Percentiles rank a stretch among this genome's conserved stretches.
Evolutionary conservation across 2,888 invertebrate genomes (phyloP).

Genomic region (Amphimallon solstitiale): DNA sequence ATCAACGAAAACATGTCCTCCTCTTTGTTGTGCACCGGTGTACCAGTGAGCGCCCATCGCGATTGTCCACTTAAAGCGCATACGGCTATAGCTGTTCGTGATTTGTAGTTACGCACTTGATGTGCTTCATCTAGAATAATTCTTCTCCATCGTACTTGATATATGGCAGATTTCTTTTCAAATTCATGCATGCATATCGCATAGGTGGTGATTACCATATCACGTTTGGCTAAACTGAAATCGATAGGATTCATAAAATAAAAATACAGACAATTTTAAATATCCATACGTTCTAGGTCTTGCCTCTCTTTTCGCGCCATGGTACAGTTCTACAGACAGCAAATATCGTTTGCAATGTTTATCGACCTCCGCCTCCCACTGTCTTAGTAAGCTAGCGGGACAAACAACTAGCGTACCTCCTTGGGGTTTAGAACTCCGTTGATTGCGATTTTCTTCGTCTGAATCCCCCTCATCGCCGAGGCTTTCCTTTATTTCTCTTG

Average conservation of each 20-base stretch:
- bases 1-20: conserved; percentile 81
- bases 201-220: conserved; percentile 92
- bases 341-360: conserved; percentile 70
- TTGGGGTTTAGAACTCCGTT: conserved; percentile 47
- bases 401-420: conserved; percentile 91
- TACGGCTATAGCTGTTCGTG: conserved; percentile 77
- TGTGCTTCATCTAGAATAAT: conserved; percentile 95
- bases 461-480: conserved; percentile 51
- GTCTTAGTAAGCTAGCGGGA: conserved; percentile 89
- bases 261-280: not conserved
- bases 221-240: conserved; percentile 71
- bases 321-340: conserved; percentile 77
- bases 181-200: conserved; percentile 75
- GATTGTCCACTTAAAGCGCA: conserved; percentile 71
- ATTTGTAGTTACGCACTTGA: conserved; percentile 87
- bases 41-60: conserved; percentile 92
- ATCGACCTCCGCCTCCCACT: conserved; percentile 87
- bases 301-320: conserved; percentile 80
- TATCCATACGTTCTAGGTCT: conserved; percentile 64
- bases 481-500: conserved; percentile 57
- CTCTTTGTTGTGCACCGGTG: conserved; percentile 95
- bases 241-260: conserved; percentile 4
- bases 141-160: conserved; percentile 82
- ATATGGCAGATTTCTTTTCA: conserved; percentile 69
- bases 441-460: conserved; percentile 46